Conservation (phyloP, 2,797 vertebrate species). For the Sebastolobus alascanus region DNA sequence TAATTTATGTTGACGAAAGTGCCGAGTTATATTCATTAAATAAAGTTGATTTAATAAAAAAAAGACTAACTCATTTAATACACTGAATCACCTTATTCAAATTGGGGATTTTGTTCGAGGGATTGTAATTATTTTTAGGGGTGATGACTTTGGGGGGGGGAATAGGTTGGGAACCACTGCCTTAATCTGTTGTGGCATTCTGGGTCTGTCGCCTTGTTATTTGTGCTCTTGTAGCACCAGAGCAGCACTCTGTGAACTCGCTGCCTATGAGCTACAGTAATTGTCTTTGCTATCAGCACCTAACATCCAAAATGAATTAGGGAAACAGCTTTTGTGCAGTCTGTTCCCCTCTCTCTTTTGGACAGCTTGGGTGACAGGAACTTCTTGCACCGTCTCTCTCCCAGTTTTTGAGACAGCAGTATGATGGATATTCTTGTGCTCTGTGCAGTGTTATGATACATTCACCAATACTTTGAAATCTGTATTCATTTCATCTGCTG, state of each 20-base stretch:
- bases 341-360: conserved; percentile 26
- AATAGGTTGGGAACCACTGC: too few species aligned
- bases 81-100: too few species aligned
- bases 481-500: not conserved
- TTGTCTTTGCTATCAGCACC: conserved; percentile 70
- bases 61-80: too few species aligned
- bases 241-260: conserved; percentile 55
- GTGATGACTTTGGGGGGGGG: too few species aligned
- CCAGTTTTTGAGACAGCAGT: conserved; percentile 7
- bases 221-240: conserved; percentile 52
- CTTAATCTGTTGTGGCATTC: conserved; percentile 50
- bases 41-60: too few species aligned
- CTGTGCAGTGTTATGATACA: conserved; percentile 12
- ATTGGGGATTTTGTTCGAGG: too few species aligned
- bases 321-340: conserved; percentile 53
- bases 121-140: too few species aligned
- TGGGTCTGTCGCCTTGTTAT: conserved; percentile 48
- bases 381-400: conserved; percentile 39
- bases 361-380: conserved; percentile 53
- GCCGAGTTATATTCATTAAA: too few species aligned
- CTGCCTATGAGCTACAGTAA: conserved; percentile 52
- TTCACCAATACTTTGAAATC: conserved; percentile 5
- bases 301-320: conserved; percentile 71
- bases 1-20: too few species aligned
- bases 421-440: conserved; percentile 46